These are phyloP conservation scores for Alcis repandata DNA, from an alignment of 2,888 invertebrate genomes.

Conservation along the genomic window DNA sequence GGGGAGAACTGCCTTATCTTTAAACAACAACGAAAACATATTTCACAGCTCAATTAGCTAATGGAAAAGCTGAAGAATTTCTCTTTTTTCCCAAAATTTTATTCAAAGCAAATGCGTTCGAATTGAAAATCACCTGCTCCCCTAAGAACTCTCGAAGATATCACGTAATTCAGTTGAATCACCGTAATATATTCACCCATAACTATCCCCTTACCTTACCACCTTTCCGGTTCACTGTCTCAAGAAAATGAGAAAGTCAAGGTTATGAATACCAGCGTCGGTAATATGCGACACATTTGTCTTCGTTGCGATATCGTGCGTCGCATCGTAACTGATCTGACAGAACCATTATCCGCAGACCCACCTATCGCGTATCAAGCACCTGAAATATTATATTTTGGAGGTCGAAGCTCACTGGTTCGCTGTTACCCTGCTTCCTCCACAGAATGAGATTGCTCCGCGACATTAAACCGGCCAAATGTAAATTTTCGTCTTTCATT, in stretches of 20 bases:
- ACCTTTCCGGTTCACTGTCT: constrained; percentile 52
- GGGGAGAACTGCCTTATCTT: constrained; percentile 31
- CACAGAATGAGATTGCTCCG: constrained; percentile 82
- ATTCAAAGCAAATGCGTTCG: constrained; percentile 14
- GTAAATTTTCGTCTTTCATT: constrained; percentile 81
- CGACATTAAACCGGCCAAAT: constrained; percentile 84
- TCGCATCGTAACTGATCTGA: constrained; percentile 75
- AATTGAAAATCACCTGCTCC: constrained; percentile 15
- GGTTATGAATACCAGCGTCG: constrained; percentile 64
- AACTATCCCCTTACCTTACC: constrained; percentile 23
- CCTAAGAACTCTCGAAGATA: constrained; percentile 25
- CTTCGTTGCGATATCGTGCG: constrained; percentile 76
- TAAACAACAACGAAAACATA: constrained; percentile 26
- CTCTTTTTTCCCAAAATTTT: constrained; percentile 14
- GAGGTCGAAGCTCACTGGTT: constrained; percentile 66
- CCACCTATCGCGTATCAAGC: constrained; percentile 50
- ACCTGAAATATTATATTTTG: constrained; percentile 51
- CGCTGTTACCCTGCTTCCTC: constrained; percentile 71
- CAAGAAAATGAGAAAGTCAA: constrained; percentile 72
- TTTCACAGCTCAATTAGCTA: constrained; percentile 33
- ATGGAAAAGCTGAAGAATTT: constrained; percentile 23
- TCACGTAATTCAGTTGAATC: constrained; percentile 41
- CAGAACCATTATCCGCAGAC: constrained; percentile 61
- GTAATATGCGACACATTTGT: constrained; percentile 78
- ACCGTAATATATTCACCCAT: constrained; percentile 35